Evolutionary conservation across 2,888 invertebrate genomes (phyloP).

Genomic region (Calameuta filiformis): DNA sequence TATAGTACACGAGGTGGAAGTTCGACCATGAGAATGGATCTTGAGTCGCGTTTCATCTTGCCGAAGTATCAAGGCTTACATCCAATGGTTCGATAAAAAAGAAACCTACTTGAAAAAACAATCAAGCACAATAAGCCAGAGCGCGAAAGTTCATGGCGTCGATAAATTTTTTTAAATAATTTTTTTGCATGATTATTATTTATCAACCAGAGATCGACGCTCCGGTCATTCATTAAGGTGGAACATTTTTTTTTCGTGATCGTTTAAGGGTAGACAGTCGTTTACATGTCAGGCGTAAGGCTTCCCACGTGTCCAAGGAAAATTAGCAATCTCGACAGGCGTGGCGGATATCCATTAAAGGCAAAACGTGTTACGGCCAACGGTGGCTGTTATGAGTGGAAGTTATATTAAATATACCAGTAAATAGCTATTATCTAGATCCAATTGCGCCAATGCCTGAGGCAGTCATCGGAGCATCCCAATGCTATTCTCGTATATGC

Average conservation of each 20-base stretch:
- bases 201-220: neutral
- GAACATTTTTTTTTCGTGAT: neutral
- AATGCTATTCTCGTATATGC: slow-evolving; percentile 11
- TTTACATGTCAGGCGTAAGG: neutral
- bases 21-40: neutral
- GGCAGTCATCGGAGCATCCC: neutral
- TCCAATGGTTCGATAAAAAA: neutral
- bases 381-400: slow-evolving; percentile 18
- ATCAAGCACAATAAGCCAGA: neutral
- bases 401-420: slow-evolving; percentile 32
- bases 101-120: neutral
- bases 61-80: slow-evolving; percentile 46
- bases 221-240: neutral
- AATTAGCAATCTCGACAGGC: slow-evolving; percentile 34
- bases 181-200: neutral
- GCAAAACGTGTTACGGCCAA: slow-evolving; percentile 23
- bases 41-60: slow-evolving; percentile 53
- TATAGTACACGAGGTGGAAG: neutral
- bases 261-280: neutral
- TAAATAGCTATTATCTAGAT: slow-evolving; percentile 44
- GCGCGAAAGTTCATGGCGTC: neutral
- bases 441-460: slow-evolving; percentile 39
- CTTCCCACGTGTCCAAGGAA: slow-evolving; percentile 13
- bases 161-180: neutral
- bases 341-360: slow-evolving; percentile 32